These are phyloP conservation scores for Ormyrus nitidulus DNA, from an alignment of 2,888 invertebrate species.

Conservation along the genomic window DNA sequence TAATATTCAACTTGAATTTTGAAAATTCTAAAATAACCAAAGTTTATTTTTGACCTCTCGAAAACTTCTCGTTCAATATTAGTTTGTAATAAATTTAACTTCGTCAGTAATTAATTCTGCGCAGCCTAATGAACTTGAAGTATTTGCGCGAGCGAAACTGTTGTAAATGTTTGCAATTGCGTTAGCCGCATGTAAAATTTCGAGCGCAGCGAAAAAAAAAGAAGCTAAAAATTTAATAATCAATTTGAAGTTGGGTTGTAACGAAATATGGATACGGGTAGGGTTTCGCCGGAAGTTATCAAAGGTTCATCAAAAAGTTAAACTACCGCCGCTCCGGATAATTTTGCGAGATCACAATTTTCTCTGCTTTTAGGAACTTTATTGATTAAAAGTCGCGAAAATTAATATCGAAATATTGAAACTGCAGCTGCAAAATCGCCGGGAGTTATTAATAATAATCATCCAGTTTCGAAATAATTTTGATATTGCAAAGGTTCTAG, in stretches of 20 bases:
- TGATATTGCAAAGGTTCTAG: too few species aligned
- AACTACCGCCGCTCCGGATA: slow-evolving; percentile 11
- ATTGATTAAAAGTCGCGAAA: slow-evolving; percentile 45
- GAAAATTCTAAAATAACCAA: too few species aligned
- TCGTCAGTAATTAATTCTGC: too few species aligned
- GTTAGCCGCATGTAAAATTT: too few species aligned
- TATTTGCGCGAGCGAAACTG: too few species aligned
- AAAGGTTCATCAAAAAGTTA: slow-evolving; percentile 51
- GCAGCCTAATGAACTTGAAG: too few species aligned
- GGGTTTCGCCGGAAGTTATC: slow-evolving; percentile 31
- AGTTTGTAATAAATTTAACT: too few species aligned
- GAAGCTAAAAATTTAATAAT: slow-evolving; percentile 11
- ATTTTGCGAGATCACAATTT: slow-evolving; percentile 33
- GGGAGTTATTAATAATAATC: neutral
- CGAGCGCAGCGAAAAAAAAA: too few species aligned
- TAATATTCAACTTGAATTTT: too few species aligned
- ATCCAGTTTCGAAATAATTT: neutral
- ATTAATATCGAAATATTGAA: slow-evolving; percentile 32
- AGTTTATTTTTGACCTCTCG: too few species aligned
- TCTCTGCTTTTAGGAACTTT: slow-evolving; percentile 19
- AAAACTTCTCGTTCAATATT: neutral
- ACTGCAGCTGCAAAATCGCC: neutral
- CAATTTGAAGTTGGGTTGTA: slow-evolving; percentile 28
- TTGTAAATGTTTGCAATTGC: neutral
- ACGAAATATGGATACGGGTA: neutral